Conservation (phyloP, 1,140 invertebrate species). For the Bombus balteatus region DNA sequence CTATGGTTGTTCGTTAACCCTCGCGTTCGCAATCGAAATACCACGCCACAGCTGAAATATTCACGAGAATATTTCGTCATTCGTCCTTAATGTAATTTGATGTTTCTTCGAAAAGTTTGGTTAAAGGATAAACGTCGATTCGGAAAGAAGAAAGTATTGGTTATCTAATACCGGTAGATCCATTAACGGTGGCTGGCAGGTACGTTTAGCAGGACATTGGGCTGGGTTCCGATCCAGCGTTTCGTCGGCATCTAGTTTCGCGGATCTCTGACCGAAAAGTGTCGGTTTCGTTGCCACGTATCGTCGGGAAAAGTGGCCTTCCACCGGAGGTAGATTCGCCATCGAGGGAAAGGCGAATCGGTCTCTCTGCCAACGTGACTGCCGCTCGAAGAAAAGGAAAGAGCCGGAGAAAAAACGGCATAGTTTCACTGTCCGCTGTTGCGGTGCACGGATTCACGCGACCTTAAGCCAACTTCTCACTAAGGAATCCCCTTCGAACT, state of each 20-base stretch:
- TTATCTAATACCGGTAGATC: not conserved
- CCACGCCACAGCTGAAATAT: not conserved
- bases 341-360: slow-evolving; percentile 28
- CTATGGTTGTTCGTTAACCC: not conserved
- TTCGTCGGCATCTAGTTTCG: not conserved
- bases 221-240: not conserved
- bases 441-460: slow-evolving; percentile 33
- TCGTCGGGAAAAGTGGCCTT: slow-evolving; percentile 20
- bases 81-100: not conserved
- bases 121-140: not conserved
- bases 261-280: slow-evolving; percentile 22
- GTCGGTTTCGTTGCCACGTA: slow-evolving; percentile 18
- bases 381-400: slow-evolving; percentile 45
- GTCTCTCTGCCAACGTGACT: not conserved
- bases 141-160: not conserved
- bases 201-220: not conserved
- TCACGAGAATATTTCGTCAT: not conserved
- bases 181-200: not conserved
- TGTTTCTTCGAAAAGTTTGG: not conserved
- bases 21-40: not conserved
- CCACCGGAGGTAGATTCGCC: slow-evolving; percentile 7
- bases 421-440: slow-evolving; percentile 50
- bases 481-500: slow-evolving; percentile 1
- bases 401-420: slow-evolving; percentile 32
- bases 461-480: slow-evolving; percentile 49